Base-by-base conservation (phyloP, 2,888 invertebrate genomes). In the Caenorhabditis zanzibari region DNA sequence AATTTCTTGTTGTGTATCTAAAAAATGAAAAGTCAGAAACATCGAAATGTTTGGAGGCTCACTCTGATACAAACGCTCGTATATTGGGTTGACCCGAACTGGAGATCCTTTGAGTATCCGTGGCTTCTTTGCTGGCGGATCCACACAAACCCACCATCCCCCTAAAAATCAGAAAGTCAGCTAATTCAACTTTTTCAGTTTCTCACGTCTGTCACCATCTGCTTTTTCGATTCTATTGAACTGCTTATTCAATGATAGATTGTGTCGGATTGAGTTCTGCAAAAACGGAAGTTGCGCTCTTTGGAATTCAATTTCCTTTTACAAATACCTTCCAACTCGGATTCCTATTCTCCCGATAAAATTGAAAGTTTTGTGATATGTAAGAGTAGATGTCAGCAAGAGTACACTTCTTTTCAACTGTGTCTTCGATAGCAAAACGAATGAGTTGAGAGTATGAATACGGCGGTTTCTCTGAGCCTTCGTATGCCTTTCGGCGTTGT, bases 181-280 rank as follows among this genome's bases (percentile, higher is more conserved):
- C 2, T 2, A 2, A 22, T 26, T 10, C 26, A 26, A 54, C 3
- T 14, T 54, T 54, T 35, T 26, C 16, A 24, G 28, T 9, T 58
- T 58, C 35, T 59, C 61, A 75, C 84, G 54, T 72, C 79, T 81
- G 35, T 84, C 86, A 38, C 85, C 84, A 38, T 85, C 82, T 5
- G 47, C 52, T 44, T 85, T 87, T 10, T 88, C 88, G 22, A 86
- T 63, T 41, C 84, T 44, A 2, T 54, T 64, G 69, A 89, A 89
- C 56, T 84, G 85, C 47, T 81, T 82, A 75, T 88, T 89, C 10
- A 89, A 72, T 5, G 88, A 88, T 16, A 89, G 66, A 81, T 89
- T 89, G 75, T 89, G 89, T 16, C 89, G 85, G 41, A 89, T 85
- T 14, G 89, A 89, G 58, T 89, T 89, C 87, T 88, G 58, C 19